These are phyloP conservation scores for Crotalus horridus DNA, from an alignment of 2,113 vertebrate genomes.

Conservation along the genomic window DNA sequence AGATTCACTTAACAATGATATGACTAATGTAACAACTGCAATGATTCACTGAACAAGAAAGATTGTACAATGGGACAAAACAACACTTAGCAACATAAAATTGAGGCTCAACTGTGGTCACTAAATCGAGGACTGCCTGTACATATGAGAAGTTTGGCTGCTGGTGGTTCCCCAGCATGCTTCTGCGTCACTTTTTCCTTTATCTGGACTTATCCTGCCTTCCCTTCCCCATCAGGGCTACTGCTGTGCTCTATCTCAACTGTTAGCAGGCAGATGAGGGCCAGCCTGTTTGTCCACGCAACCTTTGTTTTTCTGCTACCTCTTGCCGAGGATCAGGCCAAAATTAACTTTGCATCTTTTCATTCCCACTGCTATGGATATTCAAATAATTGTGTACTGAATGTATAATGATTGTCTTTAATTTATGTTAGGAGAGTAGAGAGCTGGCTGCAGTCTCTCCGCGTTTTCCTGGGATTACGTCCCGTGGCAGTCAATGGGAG, in stretches of 20 bases:
- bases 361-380: not conserved
- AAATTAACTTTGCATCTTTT: not conserved
- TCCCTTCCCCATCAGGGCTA: not conserved
- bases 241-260: not conserved
- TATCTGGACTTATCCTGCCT: not conserved
- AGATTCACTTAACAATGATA: no score
- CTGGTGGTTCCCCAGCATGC: not conserved
- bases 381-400: not conserved
- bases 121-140: not conserved
- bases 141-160: not conserved
- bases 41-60: no score
- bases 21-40: no score
- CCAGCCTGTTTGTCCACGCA: no score
- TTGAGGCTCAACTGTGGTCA: not conserved
- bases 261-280: not conserved
- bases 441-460: not conserved
- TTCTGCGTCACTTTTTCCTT: not conserved
- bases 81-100: not conserved
- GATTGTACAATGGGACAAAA: no score
- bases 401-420: not conserved
- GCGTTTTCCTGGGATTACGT: not conserved
- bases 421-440: not conserved
- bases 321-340: not conserved
- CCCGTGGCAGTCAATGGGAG: not conserved
- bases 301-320: not conserved